Percentiles rank a stretch among this genome's conserved stretches.
Conservation (phyloP, 1,140 invertebrate species). For the Drosophila takahashii region DNA sequence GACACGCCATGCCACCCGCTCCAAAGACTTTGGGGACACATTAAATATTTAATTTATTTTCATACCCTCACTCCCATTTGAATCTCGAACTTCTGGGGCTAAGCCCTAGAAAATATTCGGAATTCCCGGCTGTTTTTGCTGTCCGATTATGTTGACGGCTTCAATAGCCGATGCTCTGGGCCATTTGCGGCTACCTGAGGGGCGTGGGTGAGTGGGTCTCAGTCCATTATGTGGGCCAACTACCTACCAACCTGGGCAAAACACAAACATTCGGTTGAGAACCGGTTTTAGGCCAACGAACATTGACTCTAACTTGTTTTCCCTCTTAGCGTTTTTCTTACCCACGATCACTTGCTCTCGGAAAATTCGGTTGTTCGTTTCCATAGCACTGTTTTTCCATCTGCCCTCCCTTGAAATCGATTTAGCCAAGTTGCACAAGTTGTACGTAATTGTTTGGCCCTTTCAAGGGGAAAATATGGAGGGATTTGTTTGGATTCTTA, state of each 20-base stretch:
- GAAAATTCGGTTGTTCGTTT: slow-evolving; percentile 40
- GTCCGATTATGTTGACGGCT: slow-evolving; percentile 24
- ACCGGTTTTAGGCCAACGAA: slow-evolving; percentile 38
- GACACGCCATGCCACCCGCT: slow-evolving; percentile 36
- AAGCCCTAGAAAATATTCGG: slow-evolving; percentile 13
- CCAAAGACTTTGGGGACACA: slow-evolving; percentile 8
- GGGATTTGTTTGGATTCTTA: not conserved
- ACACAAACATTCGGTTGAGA: slow-evolving; percentile 15
- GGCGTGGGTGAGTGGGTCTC: slow-evolving; percentile 25
- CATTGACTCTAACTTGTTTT: slow-evolving; percentile 36
- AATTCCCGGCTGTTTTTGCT: slow-evolving; percentile 32
- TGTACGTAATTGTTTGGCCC: not conserved
- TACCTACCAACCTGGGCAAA: slow-evolving; percentile 15
- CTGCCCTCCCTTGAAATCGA: slow-evolving; percentile 6
- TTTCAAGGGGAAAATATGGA: not conserved
- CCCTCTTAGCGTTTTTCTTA: not conserved
- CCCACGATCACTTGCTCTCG: slow-evolving; percentile 24
- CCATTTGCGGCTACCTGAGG: slow-evolving; percentile 27
- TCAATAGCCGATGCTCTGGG: slow-evolving; percentile 30
- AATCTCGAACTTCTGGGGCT: slow-evolving; percentile 19
- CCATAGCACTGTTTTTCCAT: slow-evolving; percentile 17
- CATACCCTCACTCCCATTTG: not conserved
- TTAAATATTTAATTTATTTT: slow-evolving; percentile 52
- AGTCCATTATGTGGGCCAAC: slow-evolving; percentile 52
- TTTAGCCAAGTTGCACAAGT: slow-evolving; percentile 5